Percentiles rank a stretch among this genome's conserved stretches.
phyloP scores from a whole-genome alignment of 2,113 vertebrate species.

The Tapirus terrestris region DNA sequence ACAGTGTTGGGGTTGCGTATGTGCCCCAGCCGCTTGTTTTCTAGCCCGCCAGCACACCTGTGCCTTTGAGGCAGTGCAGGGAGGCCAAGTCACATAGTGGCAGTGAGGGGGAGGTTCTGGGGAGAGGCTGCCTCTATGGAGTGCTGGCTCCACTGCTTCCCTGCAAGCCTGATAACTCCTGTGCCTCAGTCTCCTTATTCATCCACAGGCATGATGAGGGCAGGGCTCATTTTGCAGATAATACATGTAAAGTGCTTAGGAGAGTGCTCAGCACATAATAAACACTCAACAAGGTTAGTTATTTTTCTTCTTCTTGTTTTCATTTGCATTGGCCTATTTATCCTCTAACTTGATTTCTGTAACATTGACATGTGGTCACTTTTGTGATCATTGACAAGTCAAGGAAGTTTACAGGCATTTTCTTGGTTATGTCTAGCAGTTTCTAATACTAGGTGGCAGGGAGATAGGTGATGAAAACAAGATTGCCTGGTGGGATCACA shows the following conservation, averaged over 20 bases:
- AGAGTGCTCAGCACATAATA: rapidly evolving
- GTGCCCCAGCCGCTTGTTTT: rapidly evolving
- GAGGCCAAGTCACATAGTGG: background rate
- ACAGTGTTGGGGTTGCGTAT: rapidly evolving
- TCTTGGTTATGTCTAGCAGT: background rate
- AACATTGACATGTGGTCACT: rapidly evolving
- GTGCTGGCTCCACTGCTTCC: rapidly evolving
- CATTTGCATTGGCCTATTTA: rapidly evolving
- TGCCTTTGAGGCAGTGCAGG: rapidly evolving
- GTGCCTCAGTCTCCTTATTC: no score
- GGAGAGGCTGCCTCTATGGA: rapidly evolving
- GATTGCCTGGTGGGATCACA: rapidly evolving
- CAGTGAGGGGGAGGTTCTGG: no score
- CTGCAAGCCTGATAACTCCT: rapidly evolving
- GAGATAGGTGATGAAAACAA: rapidly evolving
- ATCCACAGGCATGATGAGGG: rapidly evolving
- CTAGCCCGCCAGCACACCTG: rapidly evolving
- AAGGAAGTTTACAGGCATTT: background rate
- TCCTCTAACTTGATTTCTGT: background rate
- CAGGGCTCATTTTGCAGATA: rapidly evolving
- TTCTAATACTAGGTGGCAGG: background rate
- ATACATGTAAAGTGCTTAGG: rapidly evolving
- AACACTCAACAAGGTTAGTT: rapidly evolving
- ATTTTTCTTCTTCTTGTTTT: rapidly evolving
- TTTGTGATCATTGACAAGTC: rapidly evolving